Evolutionary conservation across 92 coral and sea anemone genomes (phyloP).

Genomic region (Umimayanthus chanpuru): DNA sequence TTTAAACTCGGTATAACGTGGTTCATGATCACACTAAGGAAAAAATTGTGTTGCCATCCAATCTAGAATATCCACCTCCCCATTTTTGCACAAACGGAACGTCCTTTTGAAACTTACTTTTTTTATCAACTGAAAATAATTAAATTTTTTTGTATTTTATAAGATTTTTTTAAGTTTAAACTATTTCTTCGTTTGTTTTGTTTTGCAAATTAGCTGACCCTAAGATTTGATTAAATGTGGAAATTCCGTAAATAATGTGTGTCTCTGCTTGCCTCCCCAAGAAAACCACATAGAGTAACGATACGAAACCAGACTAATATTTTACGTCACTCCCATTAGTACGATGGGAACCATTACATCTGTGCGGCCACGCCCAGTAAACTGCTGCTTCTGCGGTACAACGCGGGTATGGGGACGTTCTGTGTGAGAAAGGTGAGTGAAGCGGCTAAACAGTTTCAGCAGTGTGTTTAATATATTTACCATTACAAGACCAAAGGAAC

Average conservation of each 20-base stretch:
- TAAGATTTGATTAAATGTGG: no score
- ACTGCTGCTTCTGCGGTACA: conserved; percentile 82
- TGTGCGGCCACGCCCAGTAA: conserved; percentile 95
- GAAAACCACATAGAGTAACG: not conserved
- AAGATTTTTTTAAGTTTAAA: no score
- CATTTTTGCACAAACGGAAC: no score
- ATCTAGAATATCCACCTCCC: no score
- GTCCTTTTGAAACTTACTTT: no score
- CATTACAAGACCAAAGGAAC: no score
- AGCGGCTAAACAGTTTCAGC: not conserved
- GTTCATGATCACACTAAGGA: no score
- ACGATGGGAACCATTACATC: conserved; percentile 71
- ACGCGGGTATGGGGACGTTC: conserved; percentile 87
- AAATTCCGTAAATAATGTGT: not conserved
- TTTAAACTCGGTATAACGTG: no score
- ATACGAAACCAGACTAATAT: not conserved
- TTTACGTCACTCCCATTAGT: conserved; percentile 50
- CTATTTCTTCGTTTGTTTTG: no score
- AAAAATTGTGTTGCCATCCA: no score
- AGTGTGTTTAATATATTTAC: not conserved
- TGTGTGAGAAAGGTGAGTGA: conserved; percentile 86
- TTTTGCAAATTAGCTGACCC: not conserved
- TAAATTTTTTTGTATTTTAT: no score
- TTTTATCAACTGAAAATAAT: no score
- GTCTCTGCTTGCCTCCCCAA: not conserved